Evolutionary conservation across 2,113 vertebrate species (phyloP), one percentile per base, ranked within the genome.

Genomic region (Columba janthina): DNA sequence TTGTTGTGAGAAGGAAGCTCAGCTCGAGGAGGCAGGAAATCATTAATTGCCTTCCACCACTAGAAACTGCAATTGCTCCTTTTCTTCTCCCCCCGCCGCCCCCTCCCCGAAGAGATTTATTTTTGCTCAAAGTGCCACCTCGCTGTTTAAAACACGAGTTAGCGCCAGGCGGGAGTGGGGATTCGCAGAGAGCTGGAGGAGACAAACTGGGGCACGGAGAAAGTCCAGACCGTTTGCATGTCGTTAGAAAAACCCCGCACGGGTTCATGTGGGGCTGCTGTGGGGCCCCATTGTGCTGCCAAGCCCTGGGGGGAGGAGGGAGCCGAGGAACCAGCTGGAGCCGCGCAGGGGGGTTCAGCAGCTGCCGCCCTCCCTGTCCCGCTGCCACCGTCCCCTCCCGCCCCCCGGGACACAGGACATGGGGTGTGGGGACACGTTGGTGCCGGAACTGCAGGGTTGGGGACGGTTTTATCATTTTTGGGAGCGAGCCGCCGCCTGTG

Each of bases 201-300:
- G 75, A 70, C 15, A 6, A 96, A 92, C 56, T 56, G 92, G 94
- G 87, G 42, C 87, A 40, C 1, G 10, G 85, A 78, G 88, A 93
- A 93, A 93, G 95, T 70, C 34, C 88, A 80, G 88, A 3, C 82
- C 77, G 71, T 58, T 18, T 8, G 74, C 70, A 53, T 66, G 2
- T 66, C 7, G 1, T 77, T 31, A 36, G 22, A 25, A 71, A 79
- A 82, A 42, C 38, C 46, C 42, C 7, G 42, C 16, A 16, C 16
- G 92, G 81, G 85, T 95, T 96, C 92, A 91, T 64, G 57, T 64
- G 51, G 94, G 87, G 81, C 84, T 90, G 51, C 80, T 28, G 58
- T 4, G 10, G 57, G 73, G 85, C 91, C 12, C 31, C 92, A 57
- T 85, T 85, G 93, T 89, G 92, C 89, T 72, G 77, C 57, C 12